Evolutionary conservation across 2,888 invertebrate genomes (phyloP).

Genomic region (Pteria penguin): DNA sequence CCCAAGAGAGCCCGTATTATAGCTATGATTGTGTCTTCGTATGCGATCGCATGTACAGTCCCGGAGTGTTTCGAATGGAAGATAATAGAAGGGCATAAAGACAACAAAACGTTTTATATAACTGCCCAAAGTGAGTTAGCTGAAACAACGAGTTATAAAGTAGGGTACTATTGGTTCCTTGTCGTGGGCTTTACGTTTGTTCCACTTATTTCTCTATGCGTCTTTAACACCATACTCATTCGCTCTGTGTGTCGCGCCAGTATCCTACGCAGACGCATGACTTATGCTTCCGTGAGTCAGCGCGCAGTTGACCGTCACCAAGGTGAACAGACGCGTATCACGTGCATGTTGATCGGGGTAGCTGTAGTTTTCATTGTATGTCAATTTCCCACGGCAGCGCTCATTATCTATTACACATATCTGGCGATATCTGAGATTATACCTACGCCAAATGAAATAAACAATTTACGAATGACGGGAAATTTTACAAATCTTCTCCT

Average conservation of each 20-base stretch:
- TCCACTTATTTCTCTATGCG: constrained; percentile 85
- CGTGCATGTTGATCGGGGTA: constrained; percentile 88
- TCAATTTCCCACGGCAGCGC: constrained; percentile 86
- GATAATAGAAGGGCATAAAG: constrained; percentile 18
- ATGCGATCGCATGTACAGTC: constrained; percentile 83
- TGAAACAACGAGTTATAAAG: constrained; percentile 82
- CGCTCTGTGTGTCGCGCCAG: constrained; percentile 81
- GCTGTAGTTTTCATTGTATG: constrained; percentile 88
- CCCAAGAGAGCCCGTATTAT: constrained; percentile 86
- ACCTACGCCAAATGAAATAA: constrained; percentile 39
- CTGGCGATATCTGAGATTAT: constrained; percentile 44
- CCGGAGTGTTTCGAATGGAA: constrained; percentile 86
- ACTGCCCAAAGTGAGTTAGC: constrained; percentile 80
- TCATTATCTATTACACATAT: constrained; percentile 81
- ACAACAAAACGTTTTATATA: constrained; percentile 45
- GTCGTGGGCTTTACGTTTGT: constrained; percentile 81
- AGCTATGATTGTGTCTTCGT: constrained; percentile 83
- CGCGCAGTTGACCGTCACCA: constrained; percentile 52
- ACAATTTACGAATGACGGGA: constrained; percentile 81
- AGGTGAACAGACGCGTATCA: constrained; percentile 83
- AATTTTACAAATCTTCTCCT: constrained; percentile 87
- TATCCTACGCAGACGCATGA: constrained; percentile 59
- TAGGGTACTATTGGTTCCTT: constrained; percentile 84
- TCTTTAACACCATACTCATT: constrained; percentile 88
- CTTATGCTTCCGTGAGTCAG: constrained; percentile 42